A percentile compares a stretch with the other conserved stretches of the same genome.
These are phyloP conservation scores for Sphaerophoria taeniata DNA, from an alignment of 2,888 invertebrate genomes.

Conservation along the genomic window DNA sequence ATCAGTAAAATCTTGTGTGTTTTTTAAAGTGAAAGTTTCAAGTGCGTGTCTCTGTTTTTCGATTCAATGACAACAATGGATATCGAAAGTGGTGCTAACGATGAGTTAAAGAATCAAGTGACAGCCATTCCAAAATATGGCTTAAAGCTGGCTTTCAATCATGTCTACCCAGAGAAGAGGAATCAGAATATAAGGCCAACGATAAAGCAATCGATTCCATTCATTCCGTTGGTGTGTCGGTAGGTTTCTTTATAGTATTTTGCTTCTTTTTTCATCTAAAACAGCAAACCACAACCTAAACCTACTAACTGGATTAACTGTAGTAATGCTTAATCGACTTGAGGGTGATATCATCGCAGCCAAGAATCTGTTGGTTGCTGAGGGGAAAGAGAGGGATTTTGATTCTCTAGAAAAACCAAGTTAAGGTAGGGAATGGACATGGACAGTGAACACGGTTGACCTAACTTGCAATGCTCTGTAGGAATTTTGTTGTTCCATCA, in stretches of 20 bases:
- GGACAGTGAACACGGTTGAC: slow-evolving; percentile 21
- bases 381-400: neutral
- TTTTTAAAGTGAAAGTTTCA: slow-evolving; percentile 47
- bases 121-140: slow-evolving; percentile 86
- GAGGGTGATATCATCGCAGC: slow-evolving; percentile 63
- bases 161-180: slow-evolving; percentile 89
- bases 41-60: slow-evolving; percentile 35
- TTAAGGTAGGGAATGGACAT: slow-evolving; percentile 59
- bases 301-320: slow-evolving; percentile 5
- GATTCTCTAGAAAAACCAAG: slow-evolving; percentile 20
- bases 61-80: slow-evolving; percentile 75
- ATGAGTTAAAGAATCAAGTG: slow-evolving; percentile 79
- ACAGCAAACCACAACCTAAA: no score
- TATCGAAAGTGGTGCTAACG: slow-evolving; percentile 80
- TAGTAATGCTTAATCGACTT: neutral
- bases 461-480: slow-evolving; percentile 13
- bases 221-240: slow-evolving; percentile 90
- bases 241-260: slow-evolving; percentile 78
- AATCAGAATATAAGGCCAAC: slow-evolving; percentile 87
- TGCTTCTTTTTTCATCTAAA: neutral
- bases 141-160: slow-evolving; percentile 89
- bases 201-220: slow-evolving; percentile 87
- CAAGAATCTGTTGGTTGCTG: slow-evolving; percentile 33
- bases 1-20: neutral
- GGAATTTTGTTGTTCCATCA: slow-evolving; percentile 37